Evolutionary conservation across 1,140 invertebrate genomes (phyloP).

Genomic region (Neodiprion fabricii): DNA sequence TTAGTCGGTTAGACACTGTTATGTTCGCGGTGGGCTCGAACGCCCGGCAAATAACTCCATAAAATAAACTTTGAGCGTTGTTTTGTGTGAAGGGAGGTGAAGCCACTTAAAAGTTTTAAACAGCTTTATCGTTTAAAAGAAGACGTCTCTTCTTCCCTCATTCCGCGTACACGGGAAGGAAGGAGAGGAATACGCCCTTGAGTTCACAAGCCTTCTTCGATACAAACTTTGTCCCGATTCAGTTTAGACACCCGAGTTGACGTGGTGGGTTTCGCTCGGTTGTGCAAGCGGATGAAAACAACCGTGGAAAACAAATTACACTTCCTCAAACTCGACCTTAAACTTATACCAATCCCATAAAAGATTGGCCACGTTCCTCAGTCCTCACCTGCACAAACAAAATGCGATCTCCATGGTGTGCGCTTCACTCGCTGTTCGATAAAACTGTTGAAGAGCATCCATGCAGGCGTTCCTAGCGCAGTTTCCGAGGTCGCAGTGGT

Average conservation of each 20-base stretch:
- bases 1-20: not conserved
- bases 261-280: not conserved
- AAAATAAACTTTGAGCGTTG: conserved; percentile 34
- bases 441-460: conserved; percentile 85
- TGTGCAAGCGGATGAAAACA: not conserved
- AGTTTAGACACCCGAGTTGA: not conserved
- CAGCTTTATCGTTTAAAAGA: conserved; percentile 32
- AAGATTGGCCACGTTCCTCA: not conserved
- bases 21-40: too few relatives aligned
- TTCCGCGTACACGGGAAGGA: not conserved
- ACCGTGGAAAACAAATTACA: conserved; percentile 3
- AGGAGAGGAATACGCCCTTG: not conserved
- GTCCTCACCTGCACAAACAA: conserved; percentile 89
- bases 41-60: not conserved
- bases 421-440: conserved; percentile 76
- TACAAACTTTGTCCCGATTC: not conserved
- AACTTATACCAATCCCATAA: conserved; percentile 23
- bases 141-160: conserved; percentile 9
- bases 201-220: too few relatives aligned
- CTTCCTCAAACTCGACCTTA: not conserved
- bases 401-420: conserved; percentile 89
- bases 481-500: conserved; percentile 76
- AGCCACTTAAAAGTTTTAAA: conserved; percentile 47
- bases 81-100: conserved; percentile 33
- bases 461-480: conserved; percentile 87